Evolutionary conservation across 2,113 vertebrate genomes (phyloP).

Genomic region (Phalacrocorax brasilianus): DNA sequence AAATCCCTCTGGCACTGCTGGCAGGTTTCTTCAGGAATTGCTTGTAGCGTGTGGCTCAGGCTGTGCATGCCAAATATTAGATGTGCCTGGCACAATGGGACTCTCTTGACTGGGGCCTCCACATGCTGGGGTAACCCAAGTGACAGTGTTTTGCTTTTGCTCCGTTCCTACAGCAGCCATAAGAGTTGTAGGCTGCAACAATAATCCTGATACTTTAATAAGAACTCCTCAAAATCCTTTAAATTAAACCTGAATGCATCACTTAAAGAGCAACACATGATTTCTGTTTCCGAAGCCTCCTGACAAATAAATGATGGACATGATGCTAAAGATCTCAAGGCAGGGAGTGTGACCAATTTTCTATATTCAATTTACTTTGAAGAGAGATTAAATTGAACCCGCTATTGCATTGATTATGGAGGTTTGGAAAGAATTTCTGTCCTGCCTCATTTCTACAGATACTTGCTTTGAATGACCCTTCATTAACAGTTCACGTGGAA

Average conservation of each 20-base stretch:
- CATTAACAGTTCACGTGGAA: neutral
- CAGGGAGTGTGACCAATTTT: neutral
- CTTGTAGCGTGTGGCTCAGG: neutral
- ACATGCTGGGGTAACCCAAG: fast-evolving
- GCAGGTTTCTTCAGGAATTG: neutral
- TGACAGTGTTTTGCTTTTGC: neutral
- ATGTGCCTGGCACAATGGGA: neutral
- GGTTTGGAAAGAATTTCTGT: neutral
- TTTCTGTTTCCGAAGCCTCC: neutral
- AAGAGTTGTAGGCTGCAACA: neutral
- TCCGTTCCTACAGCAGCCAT: neutral
- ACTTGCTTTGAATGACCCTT: conserved; percentile 1
- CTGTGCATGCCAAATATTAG: neutral
- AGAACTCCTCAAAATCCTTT: neutral
- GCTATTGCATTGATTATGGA: neutral
- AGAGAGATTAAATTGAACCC: neutral
- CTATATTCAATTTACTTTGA: neutral
- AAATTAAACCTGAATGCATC: neutral
- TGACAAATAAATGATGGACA: neutral
- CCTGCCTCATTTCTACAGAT: neutral
- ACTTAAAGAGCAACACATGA: neutral
- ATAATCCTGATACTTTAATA: neutral
- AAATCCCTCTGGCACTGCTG: neutral
- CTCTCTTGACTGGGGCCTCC: neutral
- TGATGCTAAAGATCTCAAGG: neutral